Evolutionary conservation across 2,888 invertebrate species (phyloP), one percentile per base, ranked within the genome.

Genomic region (Prenolepis imparis): DNA sequence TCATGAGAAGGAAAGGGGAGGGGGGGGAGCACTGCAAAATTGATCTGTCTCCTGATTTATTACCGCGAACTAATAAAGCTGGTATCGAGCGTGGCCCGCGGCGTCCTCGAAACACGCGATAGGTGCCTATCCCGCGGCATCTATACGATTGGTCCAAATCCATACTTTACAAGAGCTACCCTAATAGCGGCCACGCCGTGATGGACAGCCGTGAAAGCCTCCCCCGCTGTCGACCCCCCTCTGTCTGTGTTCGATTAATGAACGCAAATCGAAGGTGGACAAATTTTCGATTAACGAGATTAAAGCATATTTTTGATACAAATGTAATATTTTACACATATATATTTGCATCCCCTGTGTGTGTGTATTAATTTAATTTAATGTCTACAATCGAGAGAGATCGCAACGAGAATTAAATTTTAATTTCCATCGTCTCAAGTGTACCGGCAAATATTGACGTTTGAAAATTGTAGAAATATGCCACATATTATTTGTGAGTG

Each of bases 21-120:
- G 21, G 55, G 55, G 55, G 41, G 36, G 44, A 89, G 89, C 89
- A 82, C 88, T 84, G 91, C 91, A 93, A 93, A 94, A 94, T 93
- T 94, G 93, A 94, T 94, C 93, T 90, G 90, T 87, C 88, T 88
- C 75, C 90, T 93, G 93, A 94, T 94, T 94, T 93, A 94, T 94
- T 90, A 88, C 92, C 90, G 85, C 89, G 91, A 92, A 93, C 92
- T 93, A 93, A 94, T 94, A 93, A 93, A 93, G 92, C 93, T 88
- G 36, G 84, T 90, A 89, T 88, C 90, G 86, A 88, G 83, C 89
- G 86, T 88, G 66, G 85, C 89, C 82, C 87, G 89, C 90, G 88
- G 89, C 84, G 55, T 83, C 85, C 86, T 83, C 91, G 87, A 84
- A 86, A 86, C 66, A 70, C 61, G 77, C 89, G 89, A 88, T 88